phyloP scores from a whole-genome alignment of 2,113 vertebrate genomes.

The Lipotes vexillifer region DNA sequence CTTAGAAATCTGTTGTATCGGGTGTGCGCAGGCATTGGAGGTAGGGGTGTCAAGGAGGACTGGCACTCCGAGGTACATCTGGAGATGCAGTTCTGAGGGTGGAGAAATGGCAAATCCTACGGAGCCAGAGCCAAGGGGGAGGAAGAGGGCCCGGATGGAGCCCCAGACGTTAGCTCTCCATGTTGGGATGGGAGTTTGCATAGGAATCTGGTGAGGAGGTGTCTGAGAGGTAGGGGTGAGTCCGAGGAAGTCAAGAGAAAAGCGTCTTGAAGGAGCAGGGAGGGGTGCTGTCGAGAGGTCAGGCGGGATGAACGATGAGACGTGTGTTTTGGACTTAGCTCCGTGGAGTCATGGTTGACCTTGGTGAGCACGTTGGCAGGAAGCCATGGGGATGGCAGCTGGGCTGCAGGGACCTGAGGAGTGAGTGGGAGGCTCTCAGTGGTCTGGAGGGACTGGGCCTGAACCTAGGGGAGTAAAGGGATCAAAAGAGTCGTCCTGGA shows the following conservation, averaged over 20 bases:
- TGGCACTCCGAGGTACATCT: background rate
- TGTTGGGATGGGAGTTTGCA: background rate
- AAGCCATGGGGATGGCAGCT: background rate
- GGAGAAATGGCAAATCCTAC: background rate
- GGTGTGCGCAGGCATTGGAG: background rate
- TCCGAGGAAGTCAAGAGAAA: background rate
- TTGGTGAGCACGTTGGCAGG: background rate
- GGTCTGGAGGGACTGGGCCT: background rate
- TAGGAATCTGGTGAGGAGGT: background rate
- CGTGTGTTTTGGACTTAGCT: conserved; percentile 6
- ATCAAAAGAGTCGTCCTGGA: background rate
- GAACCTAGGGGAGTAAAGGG: background rate
- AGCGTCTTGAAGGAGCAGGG: background rate
- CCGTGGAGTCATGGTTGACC: background rate
- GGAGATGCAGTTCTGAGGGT: background rate
- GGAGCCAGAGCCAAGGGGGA: background rate
- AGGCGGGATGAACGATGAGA: background rate
- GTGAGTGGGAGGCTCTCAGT: conserved; percentile 16
- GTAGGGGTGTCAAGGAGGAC: background rate
- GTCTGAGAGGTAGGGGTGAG: background rate
- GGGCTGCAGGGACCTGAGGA: conserved; percentile 14
- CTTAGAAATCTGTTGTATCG: background rate
- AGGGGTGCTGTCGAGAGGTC: background rate
- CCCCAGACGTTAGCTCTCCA: background rate
- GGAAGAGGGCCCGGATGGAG: background rate